These are phyloP conservation scores for Symphodus melops DNA, from an alignment of 2,113 vertebrate genomes.

Conservation along the genomic window DNA sequence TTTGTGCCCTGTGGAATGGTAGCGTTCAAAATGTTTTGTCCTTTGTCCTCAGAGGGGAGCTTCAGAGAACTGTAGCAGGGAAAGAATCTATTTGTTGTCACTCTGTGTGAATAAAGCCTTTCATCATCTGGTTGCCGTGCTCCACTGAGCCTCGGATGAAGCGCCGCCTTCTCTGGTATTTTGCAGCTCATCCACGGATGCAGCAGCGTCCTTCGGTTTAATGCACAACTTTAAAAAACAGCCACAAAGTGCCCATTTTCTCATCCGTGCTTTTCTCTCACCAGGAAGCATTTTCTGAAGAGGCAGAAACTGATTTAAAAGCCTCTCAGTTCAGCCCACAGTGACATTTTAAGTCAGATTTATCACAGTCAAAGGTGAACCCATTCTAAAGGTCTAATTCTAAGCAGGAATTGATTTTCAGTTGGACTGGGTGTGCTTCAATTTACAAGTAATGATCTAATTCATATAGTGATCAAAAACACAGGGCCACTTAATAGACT, in stretches of 20 bases:
- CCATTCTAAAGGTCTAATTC: constrained; percentile 41
- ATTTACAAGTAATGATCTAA: not conserved
- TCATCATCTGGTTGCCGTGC: constrained; percentile 77
- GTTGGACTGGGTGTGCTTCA: constrained; percentile 14
- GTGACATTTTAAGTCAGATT: constrained; percentile 66
- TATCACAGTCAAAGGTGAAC: constrained; percentile 68
- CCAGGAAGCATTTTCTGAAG: constrained; percentile 39
- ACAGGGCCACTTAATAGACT: not conserved
- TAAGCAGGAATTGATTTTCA: constrained; percentile 31
- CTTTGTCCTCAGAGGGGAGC: constrained; percentile 73
- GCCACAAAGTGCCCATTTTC: constrained; percentile 37
- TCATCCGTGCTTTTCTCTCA: constrained; percentile 7
- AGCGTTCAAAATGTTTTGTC: constrained; percentile 69
- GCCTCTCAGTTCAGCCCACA: constrained; percentile 35
- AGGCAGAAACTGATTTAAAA: constrained; percentile 51
- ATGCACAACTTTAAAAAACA: constrained; percentile 49
- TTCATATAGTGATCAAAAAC: not conserved
- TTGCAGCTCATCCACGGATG: constrained; percentile 60
- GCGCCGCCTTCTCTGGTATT: constrained; percentile 64
- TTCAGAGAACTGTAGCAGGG: constrained; percentile 67
- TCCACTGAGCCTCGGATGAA: constrained; percentile 64
- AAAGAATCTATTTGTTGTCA: constrained; percentile 81
- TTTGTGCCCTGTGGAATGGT: constrained; percentile 56
- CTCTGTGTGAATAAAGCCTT: constrained; percentile 78
- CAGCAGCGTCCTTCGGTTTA: constrained; percentile 47